These are phyloP conservation scores for Crypturellus tataupa DNA, from an alignment of 2,797 vertebrate species.

Conservation along the genomic window DNA sequence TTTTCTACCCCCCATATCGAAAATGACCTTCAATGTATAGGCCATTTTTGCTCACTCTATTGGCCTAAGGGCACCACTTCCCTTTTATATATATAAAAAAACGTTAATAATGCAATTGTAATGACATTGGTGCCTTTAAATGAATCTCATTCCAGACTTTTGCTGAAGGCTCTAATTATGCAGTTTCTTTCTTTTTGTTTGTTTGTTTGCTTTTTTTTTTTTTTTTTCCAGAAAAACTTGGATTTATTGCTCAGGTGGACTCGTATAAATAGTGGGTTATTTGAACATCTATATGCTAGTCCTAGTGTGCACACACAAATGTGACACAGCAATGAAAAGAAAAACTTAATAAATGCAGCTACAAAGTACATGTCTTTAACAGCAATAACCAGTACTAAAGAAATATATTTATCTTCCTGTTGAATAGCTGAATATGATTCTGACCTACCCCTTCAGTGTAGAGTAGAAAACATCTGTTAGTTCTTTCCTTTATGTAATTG, in stretches of 20 bases:
- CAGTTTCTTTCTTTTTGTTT: background rate
- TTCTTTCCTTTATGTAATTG: background rate
- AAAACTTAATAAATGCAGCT: background rate
- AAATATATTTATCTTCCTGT: background rate
- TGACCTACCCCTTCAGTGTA: background rate
- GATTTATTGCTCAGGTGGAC: background rate
- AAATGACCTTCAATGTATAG: constrained; percentile 35
- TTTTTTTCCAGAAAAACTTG: background rate
- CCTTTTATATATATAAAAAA: background rate
- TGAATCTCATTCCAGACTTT: background rate
- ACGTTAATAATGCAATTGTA: constrained; percentile 23
- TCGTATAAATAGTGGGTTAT: background rate
- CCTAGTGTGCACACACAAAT: background rate
- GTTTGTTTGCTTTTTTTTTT: too few species aligned
- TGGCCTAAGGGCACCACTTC: constrained; percentile 28
- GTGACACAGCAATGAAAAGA: background rate
- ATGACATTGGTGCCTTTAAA: constrained; percentile 34
- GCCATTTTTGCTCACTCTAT: background rate
- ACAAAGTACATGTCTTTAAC: background rate
- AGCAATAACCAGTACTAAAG: background rate
- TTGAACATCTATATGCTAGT: background rate
- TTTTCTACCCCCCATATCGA: background rate
- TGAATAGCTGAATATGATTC: background rate
- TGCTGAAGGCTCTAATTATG: constrained; percentile 53
- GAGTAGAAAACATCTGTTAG: background rate